Base-by-base conservation (phyloP, 2,113 vertebrate genomes). In the Paraplagusia blochii region DNA sequence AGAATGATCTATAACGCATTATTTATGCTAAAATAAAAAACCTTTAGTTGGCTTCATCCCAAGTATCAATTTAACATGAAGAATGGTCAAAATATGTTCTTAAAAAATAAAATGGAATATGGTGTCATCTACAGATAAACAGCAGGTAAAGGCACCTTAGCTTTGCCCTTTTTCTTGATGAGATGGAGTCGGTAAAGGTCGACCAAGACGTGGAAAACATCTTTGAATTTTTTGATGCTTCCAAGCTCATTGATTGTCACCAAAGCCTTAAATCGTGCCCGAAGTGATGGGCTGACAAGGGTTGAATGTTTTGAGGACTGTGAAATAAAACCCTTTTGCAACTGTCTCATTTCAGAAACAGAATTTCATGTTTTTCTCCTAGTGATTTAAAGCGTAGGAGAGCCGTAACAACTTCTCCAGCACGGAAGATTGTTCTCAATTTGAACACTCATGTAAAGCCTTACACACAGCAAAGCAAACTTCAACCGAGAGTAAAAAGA, bases 261-360 rank as follows among this genome's bases (percentile, higher is more conserved):
- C 1, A 11, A 29, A 17, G n/a, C 29, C n/a, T 45, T 55, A 16
- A 43, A 60, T 57, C 2, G 15, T 7, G 50, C 18, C 14, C 29
- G 52, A 33, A 44, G 49, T 43, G 19, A 63, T 9, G 40, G 10
- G 19, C 4, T 22, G 38, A 40, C 29, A 58, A 72, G 35, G 51
- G 35, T 43, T 59, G 58, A 67, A 6, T 43, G 44, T 39, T 56
- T 66, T 35, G 29, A 61, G 49, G 51, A 49, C 14, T 14, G 9
- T 12, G n/a, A 17, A 54, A 52, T 52, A 47, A 77, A 65, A 58
- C 52, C 74, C 44, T 42, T 74, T 67, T 53, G 69, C 44, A 66
- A 19, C 22, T 43, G 65, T 29, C 52, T 65, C 35, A 59, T 63
- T 72, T 69, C 44, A 63, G 29, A 34, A 57, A 52, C 53, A 64